Evolutionary conservation across 2,113 vertebrate species (phyloP), one percentile per base, ranked within the genome.

Genomic region (Takifugu bimaculatus): DNA sequence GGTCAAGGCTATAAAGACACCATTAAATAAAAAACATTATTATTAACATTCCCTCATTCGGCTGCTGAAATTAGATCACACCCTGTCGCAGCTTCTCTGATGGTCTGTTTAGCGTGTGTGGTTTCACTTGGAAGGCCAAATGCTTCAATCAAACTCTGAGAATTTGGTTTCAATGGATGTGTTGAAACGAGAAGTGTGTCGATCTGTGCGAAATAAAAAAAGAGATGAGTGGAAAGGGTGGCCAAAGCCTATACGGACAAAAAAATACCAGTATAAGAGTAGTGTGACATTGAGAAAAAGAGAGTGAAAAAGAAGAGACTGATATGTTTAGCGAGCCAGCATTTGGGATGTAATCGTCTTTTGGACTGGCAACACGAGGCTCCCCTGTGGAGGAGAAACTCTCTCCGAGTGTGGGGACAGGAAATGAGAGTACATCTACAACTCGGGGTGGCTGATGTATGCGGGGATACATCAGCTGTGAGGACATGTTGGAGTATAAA

Each of bases 11-110:
- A 65, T 84, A 77, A 80, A 81, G 72, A 51, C 47, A 45, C 47
- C 49, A 64, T 75, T 82, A 79, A 79, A 85, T 85, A 74, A 78
- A 75, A 85, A 74, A 81, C 65, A 71, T 4, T 3, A 75, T 87
- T 77, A 78, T 78, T 65, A 72, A 51, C 29, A 70, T 54, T 26
- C 35, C 35, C 66, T 65, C 64, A 44, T 63, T 51, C 45, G 60
- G 59, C 25, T 48, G 43, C 35, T 4, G 11, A 68, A 69, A 82
- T 83, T 74, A 85, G 80, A 63, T 54, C 63, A 61, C 50, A 13
- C 51, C 58, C 29, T 50, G 13, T 53, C 72, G 10, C 14, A 48
- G 28, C 29, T 35, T 61, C 50, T 72, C 48, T 74, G 62, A 65
- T 49, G 43, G 42, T 50, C 51, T 62, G 60, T 66, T 50, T 47